Evolutionary conservation across 92 coral and sea anemone species (phyloP).

Genomic region (Palythoa heliodiscus): DNA sequence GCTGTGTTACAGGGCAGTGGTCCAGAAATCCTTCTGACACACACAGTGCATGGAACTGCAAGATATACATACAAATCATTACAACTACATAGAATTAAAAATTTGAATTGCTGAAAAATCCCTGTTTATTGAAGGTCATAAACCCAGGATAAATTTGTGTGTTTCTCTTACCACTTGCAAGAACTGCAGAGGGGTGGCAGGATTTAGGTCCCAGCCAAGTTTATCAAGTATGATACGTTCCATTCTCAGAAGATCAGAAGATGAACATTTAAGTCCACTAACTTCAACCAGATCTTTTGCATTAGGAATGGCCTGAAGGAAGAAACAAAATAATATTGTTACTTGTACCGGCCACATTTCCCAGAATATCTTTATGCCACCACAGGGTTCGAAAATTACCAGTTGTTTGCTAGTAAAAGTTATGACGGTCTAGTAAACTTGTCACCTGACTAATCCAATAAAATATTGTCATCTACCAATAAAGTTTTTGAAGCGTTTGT

Average conservation of each 20-base stretch:
- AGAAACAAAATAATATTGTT: neutral
- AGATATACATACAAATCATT: conserved; percentile 14
- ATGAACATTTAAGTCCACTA: conserved; percentile 88
- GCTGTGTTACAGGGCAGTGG: conserved; percentile 78
- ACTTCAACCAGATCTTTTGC: conserved; percentile 94
- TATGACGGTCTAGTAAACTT: too few species aligned
- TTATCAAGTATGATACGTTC: conserved; percentile 93
- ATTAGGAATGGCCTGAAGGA: conserved; percentile 69
- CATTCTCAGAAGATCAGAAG: conserved; percentile 98
- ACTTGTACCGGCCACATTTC: too few species aligned
- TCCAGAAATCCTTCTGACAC: conserved; percentile 88
- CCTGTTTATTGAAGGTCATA: neutral
- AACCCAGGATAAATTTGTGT: neutral
- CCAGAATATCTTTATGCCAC: too few species aligned
- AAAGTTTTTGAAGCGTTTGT: too few species aligned
- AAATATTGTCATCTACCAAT: too few species aligned
- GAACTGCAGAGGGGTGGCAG: conserved; percentile 87
- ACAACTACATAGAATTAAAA: neutral
- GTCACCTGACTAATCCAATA: too few species aligned
- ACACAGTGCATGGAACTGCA: conserved; percentile 88
- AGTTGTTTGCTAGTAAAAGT: too few species aligned
- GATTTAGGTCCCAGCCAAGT: conserved; percentile 92
- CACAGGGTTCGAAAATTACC: too few species aligned
- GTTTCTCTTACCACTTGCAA: conserved; percentile 82
- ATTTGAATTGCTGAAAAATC: neutral